Evolutionary conservation across 2,888 invertebrate genomes (phyloP), one percentile per base, ranked within the genome.

Genomic region (Phorcus lineatus): DNA sequence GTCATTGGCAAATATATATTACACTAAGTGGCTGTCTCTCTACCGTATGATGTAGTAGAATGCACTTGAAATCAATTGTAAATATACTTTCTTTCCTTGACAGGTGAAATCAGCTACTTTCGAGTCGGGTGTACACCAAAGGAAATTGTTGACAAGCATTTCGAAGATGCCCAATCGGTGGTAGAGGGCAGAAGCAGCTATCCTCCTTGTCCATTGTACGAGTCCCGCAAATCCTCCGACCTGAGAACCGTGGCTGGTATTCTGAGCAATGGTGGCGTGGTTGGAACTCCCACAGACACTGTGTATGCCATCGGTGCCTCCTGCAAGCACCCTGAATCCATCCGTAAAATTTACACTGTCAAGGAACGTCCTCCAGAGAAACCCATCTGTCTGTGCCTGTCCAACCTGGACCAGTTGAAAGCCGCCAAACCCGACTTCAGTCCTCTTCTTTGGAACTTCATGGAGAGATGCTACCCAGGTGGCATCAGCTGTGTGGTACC

Each of bases 261-360:
- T 55, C 80, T 88, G 70, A 84, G 85, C 76, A 55, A 85, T n/a
- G 88, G 88, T 52, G 82, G 84, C 13, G 86, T 88, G 24, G 84
- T 87, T 16, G 87, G 88, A 53, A 83, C 85, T 40, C 88, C 88
- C n/a, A 88, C 88, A 19, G 88, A 88, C 81, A 88, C 88, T 0
- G 88, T 88, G 22, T 88, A 88, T 77, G 88, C 87, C n/a, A 78
- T 88, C 16, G 88, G 81, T n/a, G 87, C 85, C 36, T 88, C 87
- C 16, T 88, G 87, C 78, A 86, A 84, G 79, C 82, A 84, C 40
- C 88, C 88, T 11, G 84, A 83, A 31, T 86, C 86, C 31, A 86
- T 88, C 54, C 83, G 78, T 28, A 84, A 83, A 13, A 86, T 88
- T 22, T 88, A 88, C 81, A 82, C 86, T 76, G 83, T 88, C 62